Base-by-base conservation (phyloP, 1,140 invertebrate species). In the Anastrepha obliqua region DNA sequence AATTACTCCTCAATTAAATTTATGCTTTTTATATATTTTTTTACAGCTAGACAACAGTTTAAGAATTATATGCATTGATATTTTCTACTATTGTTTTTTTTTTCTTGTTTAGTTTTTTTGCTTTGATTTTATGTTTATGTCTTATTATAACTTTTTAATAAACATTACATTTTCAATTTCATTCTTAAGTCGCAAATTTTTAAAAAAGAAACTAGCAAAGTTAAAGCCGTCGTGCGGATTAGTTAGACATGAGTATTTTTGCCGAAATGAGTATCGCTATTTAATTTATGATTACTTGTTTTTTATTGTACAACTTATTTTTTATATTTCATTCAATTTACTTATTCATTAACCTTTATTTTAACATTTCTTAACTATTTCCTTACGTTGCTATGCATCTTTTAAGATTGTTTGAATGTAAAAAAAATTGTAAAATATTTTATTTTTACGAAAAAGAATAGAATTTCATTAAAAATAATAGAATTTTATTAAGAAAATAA, bases 21-120 rank as follows among this genome's bases (percentile, higher is more conserved):
- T 58, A 64, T 64, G 62, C 8, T 29, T 67, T 15, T 39, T 39
- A 67, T 67, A 67, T 67, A 29, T 20, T 67, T 67, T 67, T 8
- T 67, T 67, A 67, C 29, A 67, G 64, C 64, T 67, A 67, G 20
- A 64, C 65, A 74, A 74, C 67, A 74, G 42, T 74, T 70, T 29
- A 39, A 67, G 64, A 67, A 67, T 67, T 11, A 67, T 39, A 67
- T 67, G 39, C 13, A 39, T 67, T 39, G 51, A 55, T 55, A 55
- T 67, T 39, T 39, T 39, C 64, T 13, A 67, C 64, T 67, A 67
- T 15, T 74, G 4, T 44, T 4, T n/a, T 74, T n/a, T 74, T 67
- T 13, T 20, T 67, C 8, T 67, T 67, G 29, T 13, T 7, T 13
- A 42, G 29, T 39, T 42, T 67, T 29, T 65, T 67, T 39, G 39